These are phyloP conservation scores for Geopemphigus sp. DNA, from an alignment of 1,140 invertebrate genomes.

Conservation along the genomic window DNA sequence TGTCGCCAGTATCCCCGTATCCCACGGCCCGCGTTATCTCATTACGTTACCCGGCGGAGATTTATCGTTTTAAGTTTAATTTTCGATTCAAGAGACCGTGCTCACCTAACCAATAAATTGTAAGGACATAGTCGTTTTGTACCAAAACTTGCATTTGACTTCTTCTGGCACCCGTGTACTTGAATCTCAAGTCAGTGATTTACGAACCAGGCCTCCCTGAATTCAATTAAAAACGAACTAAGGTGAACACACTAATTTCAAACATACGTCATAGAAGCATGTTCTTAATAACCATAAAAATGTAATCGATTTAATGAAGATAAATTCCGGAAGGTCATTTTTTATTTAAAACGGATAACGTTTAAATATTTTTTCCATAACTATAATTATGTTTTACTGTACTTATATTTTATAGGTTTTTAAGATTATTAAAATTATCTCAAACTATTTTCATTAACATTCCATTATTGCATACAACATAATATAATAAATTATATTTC, in stretches of 20 bases:
- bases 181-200: slow-evolving; percentile 29
- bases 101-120: slow-evolving; percentile 48
- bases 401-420: too few relatives aligned
- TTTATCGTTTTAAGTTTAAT: slow-evolving; percentile 49
- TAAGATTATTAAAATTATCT: too few relatives aligned
- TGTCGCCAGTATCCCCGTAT: not conserved
- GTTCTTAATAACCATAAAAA: too few relatives aligned
- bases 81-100: slow-evolving; percentile 44
- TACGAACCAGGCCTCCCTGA: slow-evolving; percentile 4
- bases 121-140: slow-evolving; percentile 46
- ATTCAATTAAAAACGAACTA: slow-evolving; percentile 23
- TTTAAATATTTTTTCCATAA: too few relatives aligned
- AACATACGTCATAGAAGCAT: not conserved
- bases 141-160: slow-evolving; percentile 44
- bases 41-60: slow-evolving; percentile 35
- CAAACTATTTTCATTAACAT: too few relatives aligned
- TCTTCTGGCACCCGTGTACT: slow-evolving; percentile 35
- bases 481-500: too few relatives aligned
- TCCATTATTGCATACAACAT: too few relatives aligned
- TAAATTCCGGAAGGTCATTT: too few relatives aligned
- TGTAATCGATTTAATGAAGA: too few relatives aligned
- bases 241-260: slow-evolving; percentile 9
- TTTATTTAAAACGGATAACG: too few relatives aligned
- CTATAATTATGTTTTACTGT: too few relatives aligned
- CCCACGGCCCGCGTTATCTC: slow-evolving; percentile 27